Evolutionary conservation across 2,888 invertebrate species (phyloP), one percentile per base, ranked within the genome.

Genomic region (Ichneumoninae sp.): DNA sequence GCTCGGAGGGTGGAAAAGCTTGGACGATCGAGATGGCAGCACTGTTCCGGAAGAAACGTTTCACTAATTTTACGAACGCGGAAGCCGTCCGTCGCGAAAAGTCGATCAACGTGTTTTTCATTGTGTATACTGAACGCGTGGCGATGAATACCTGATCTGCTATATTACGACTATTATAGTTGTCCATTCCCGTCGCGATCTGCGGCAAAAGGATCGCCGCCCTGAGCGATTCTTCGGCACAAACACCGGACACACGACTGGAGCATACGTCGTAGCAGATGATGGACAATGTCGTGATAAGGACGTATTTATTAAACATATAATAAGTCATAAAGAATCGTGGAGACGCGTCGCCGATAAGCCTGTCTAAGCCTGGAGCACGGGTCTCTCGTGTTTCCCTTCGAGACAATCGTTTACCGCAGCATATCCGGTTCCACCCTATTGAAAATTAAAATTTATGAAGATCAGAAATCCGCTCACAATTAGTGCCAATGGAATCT

Each of bases 361-460:
- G 16, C 7, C n/a, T 33, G n/a, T 66, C 10, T 94, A 96, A 97
- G 47, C 97, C 94, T 98, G 98, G 85, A 98, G 94, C 33, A 97
- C 97, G 72, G 98, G 98, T 78, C 98, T 95, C 87, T 96, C 96
- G 92, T 97, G 96, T 93, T 97, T 97, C 10, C 97, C 98, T 93
- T 98, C 96, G 78, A 99, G 94, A 88, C 97, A 96, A 54, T 96
- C 95, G 92, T 99, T 99, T 40, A 98, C 98, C 54, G 96, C 96
- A 6, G 98, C 95, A 94, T 98, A 99, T 16, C 99, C 99, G 19
- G 99, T 99, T 52, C 99, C 99, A 90, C 99, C 99, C 97, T 97
- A 91, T 47, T n/a, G 3, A 72, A 30, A 77, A 44, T 40, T n/a
- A 72, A 50, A 16, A 26, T 66, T 5, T 22, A 44, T 52, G 16